Evolutionary conservation across 2,888 invertebrate genomes (phyloP), one percentile per base, ranked within the genome.

Genomic region (Ypsolopha scabrella): DNA sequence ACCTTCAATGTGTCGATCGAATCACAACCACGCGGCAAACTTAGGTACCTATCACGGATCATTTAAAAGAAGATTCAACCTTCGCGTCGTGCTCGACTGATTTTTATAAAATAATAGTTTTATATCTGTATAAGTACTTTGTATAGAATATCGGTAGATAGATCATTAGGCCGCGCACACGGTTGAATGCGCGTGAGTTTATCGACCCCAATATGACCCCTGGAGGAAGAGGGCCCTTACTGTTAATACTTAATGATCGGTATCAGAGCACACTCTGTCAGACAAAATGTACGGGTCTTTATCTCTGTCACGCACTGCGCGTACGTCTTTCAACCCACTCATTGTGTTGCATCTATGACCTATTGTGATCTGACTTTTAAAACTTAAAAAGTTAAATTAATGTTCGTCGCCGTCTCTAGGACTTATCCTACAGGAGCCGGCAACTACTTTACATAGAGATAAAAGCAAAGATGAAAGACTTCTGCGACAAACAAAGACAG

Each of bases 151-250:
- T 37, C 9, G 47, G 13, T 36, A 14, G 36, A 48, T 49, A 49
- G 49, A 49, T 41, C 48, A 48, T 48, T 60, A 57, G 58, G 52
- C 56, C 60, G 59, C 58, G 60, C 55, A 51, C 56, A 59, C 60
- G 67, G 64, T 65, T 80, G 69, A 79, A 72, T 78, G 77, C 77
- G 67, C 74, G 68, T 58, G 67, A 73, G 83, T 74, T 75, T 71
- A 70, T 73, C 66, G 80, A 80, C 79, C 82, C 68, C 65, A 63
- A 65, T 67, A 66, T 73, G 76, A 73, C 74, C 78, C 68, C 65
- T 68, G 43, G 68, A 74, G 73, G 75, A 77, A 78, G 75, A 75
- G 77, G 74, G 74, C 67, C 67, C 76, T 76, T 78, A 72, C 70
- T 70, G 70, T 68, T 75, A 67, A 74, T 74, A 65, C 66, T 66